phyloP scores from a whole-genome alignment of 2,113 vertebrate genomes.

The Mystacornis crossleyi region DNA sequence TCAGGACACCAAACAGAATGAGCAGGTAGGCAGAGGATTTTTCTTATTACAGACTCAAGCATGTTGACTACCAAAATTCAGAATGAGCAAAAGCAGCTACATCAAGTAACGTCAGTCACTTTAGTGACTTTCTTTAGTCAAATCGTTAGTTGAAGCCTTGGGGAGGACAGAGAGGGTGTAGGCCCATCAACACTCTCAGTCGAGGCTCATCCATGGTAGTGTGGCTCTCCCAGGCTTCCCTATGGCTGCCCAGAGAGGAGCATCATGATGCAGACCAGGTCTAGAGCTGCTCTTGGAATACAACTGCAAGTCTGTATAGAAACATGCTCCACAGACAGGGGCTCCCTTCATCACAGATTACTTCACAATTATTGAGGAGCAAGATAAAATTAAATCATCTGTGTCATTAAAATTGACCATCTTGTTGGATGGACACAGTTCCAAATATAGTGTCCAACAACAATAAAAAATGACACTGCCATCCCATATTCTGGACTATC shows the following conservation, averaged over 20 bases:
- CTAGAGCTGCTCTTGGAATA: neutral
- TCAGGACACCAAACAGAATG: neutral
- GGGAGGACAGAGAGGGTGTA: neutral
- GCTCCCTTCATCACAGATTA: neutral
- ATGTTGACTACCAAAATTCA: neutral
- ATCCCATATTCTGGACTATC: neutral
- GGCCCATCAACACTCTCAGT: neutral
- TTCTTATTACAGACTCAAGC: neutral
- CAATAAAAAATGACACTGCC: neutral
- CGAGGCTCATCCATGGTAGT: accelerated
- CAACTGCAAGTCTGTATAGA: neutral
- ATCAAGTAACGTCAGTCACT: neutral
- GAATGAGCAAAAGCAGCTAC: neutral
- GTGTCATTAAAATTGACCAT: neutral
- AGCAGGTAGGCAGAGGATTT: neutral
- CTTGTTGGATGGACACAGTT: neutral
- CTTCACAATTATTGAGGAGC: constrained; percentile 29
- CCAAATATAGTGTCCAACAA: accelerated
- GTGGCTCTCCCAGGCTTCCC: neutral
- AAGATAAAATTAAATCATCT: constrained; percentile 4
- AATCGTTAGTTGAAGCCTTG: neutral
- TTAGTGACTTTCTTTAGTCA: neutral
- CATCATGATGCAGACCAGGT: accelerated
- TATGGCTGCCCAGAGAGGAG: neutral
- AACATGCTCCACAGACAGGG: neutral